Conservation (phyloP, 2,113 vertebrate genomes). For the Girardinichthys multiradiatus region DNA sequence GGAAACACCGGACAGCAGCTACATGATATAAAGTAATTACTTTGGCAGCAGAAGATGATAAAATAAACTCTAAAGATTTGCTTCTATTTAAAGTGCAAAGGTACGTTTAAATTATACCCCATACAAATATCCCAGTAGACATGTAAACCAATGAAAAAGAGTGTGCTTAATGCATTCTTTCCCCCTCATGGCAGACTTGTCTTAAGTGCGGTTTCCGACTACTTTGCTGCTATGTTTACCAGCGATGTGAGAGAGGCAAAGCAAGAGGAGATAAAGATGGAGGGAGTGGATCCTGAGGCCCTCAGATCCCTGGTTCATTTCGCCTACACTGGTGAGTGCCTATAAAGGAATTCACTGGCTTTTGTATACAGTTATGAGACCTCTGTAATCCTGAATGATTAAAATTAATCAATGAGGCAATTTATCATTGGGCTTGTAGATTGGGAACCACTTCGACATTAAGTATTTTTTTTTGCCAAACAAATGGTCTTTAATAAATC, state of each 20-base stretch:
- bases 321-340: conserved; percentile 93
- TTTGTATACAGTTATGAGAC: conserved; percentile 54
- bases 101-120: conserved; percentile 12
- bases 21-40: conserved; percentile 6
- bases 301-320: conserved; percentile 92
- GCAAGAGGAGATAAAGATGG: conserved; percentile 97
- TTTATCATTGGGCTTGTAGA: conserved; percentile 26
- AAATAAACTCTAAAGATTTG: not conserved
- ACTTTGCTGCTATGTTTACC: conserved; percentile 99
- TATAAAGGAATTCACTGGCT: conserved; percentile 57
- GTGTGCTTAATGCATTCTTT: conserved; percentile 18
- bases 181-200: conserved; percentile 84
- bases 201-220: conserved; percentile 94
- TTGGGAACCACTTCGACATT: conserved; percentile 4
- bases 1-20: conserved; percentile 8
- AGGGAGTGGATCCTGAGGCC: conserved; percentile 93
- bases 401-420: conserved; percentile 57
- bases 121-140: not conserved
- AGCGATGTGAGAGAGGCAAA: conserved; percentile 93
- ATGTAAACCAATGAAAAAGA: not conserved
- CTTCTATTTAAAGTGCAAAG: not conserved
- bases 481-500: conserved; percentile 14
- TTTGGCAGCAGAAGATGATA: conserved; percentile 3
- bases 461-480: conserved; percentile 21
- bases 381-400: conserved; percentile 46